Conservation (phyloP, 2,888 invertebrate genomes). For the Caenorhabditis drosophilae region DNA sequence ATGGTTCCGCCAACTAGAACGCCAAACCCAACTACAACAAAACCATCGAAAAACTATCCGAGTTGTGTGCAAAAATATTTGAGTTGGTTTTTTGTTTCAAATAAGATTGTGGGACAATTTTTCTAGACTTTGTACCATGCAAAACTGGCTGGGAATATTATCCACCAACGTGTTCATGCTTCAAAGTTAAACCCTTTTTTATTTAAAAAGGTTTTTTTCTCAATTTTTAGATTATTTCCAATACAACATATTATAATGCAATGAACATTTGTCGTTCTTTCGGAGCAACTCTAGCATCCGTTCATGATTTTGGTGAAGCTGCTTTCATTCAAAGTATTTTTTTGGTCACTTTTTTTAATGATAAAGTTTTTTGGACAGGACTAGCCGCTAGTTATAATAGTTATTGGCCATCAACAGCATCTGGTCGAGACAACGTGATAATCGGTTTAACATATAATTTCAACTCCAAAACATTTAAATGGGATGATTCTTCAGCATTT, state of each 20-base stretch:
- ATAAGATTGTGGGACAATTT: background rate
- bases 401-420: conserved; percentile 21
- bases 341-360: background rate
- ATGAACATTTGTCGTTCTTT: conserved; percentile 32
- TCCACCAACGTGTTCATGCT: conserved; percentile 34
- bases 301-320: conserved; percentile 32
- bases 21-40: background rate
- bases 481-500: conserved; percentile 29
- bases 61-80: conserved; percentile 39
- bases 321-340: conserved; percentile 26
- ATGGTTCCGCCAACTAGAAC: background rate
- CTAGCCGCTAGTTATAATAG: too few species aligned
- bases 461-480: conserved; percentile 15
- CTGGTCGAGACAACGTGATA: conserved; percentile 31
- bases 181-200: conserved; percentile 9
- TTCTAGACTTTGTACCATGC: conserved; percentile 32
- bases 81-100: conserved; percentile 14
- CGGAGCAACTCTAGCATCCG: conserved; percentile 30
- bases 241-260: conserved; percentile 34
- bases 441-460: conserved; percentile 29
- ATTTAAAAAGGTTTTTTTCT: background rate
- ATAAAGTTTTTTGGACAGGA: too few species aligned
- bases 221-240: conserved; percentile 22
- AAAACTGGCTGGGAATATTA: conserved; percentile 37
- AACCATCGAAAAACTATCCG: conserved; percentile 15